phyloP scores from a whole-genome alignment of 2,888 invertebrate genomes.

The Eristalinus aeneus region DNA sequence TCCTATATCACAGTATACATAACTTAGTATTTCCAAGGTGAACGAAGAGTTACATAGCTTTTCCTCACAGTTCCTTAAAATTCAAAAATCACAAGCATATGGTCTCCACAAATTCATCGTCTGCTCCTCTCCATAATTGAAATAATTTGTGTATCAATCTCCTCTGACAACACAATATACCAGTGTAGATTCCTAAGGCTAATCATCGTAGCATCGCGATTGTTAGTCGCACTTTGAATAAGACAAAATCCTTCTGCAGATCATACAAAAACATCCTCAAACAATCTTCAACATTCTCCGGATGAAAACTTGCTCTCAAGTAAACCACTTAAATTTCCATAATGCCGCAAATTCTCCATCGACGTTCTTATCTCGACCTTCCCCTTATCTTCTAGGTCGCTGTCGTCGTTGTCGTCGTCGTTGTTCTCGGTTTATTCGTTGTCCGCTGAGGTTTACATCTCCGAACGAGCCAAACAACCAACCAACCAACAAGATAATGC shows the following conservation, averaged over 20 bases:
- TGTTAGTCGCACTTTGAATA: slow-evolving; percentile 13
- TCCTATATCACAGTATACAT: no score
- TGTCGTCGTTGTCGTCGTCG: slow-evolving; percentile 16
- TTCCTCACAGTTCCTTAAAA: no score
- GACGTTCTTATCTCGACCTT: slow-evolving; percentile 45
- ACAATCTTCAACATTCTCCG: slow-evolving; percentile 38
- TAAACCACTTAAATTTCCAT: slow-evolving; percentile 68
- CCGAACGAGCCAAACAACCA: slow-evolving; percentile 54
- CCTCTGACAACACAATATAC: background rate
- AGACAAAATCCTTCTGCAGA: slow-evolving; percentile 17
- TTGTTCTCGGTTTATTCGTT: slow-evolving; percentile 24
- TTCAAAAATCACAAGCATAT: background rate
- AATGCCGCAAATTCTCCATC: slow-evolving; percentile 46
- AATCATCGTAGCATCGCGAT: slow-evolving; percentile 54
- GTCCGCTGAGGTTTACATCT: slow-evolving; percentile 55
- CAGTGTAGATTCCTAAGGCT: slow-evolving; percentile 30
- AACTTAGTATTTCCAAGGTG: no score
- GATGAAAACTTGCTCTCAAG: slow-evolving; percentile 55
- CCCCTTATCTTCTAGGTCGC: slow-evolving; percentile 51
- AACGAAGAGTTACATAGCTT: no score
- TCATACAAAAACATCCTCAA: slow-evolving; percentile 29
- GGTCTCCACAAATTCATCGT: background rate
- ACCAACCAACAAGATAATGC: slow-evolving; percentile 52
- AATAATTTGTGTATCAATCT: slow-evolving; percentile 20
- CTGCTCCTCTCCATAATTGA: slow-evolving; percentile 18